Base-by-base conservation (phyloP, 2,113 vertebrate genomes). In the Leptobrachium ailaonicum region DNA sequence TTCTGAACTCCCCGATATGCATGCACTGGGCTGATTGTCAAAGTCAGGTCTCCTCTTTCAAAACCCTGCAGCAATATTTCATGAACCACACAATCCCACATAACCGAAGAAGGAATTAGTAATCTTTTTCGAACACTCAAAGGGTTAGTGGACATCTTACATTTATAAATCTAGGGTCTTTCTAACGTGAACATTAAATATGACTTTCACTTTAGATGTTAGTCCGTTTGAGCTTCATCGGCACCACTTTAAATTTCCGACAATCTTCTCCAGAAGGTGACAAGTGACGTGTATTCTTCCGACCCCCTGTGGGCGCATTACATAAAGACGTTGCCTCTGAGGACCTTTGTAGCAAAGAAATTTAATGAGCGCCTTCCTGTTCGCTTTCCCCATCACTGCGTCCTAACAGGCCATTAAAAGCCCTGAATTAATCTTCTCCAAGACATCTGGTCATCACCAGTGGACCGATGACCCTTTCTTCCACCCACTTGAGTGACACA, bases 391-490 rank as follows among this genome's bases (percentile, higher is more conserved):
- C 71, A 80, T 80, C 62, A 75, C 20, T 81, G 79, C 54, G 20
- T 81, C 79, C 72, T 75, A 69, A 58, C 71, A 63, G 63, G 53
- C 72, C 79, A 62, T 73, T 75, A 81, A 81, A 81, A 81, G 54
- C 72, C 64, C 71, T 60, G 64, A 68, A 69, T 45, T 75, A 75
- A 75, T 81, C 79, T 75, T 75, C 32, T 69, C 60, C 41, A 75
- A 47, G 73, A 68, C 72, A 75, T 50, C 6, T 74, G 64, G 69
- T 74, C 79, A 81, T 45, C 53, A 47, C 47, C 41, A 68, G 66
- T 13, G 11, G 9, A 62, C 53, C 41, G 69, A 74, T 45, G 20
- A 47, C 42, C 20, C 69, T 41, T 12, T n/a, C 41, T 69, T 60
- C 66, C 56, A 47, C 2, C 32, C 12, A 12, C 12, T 42, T 81